Percentiles rank a stretch among this genome's conserved stretches.
phyloP scores from a whole-genome alignment of 2,113 vertebrate genomes.

The Oryzias woworae region DNA sequence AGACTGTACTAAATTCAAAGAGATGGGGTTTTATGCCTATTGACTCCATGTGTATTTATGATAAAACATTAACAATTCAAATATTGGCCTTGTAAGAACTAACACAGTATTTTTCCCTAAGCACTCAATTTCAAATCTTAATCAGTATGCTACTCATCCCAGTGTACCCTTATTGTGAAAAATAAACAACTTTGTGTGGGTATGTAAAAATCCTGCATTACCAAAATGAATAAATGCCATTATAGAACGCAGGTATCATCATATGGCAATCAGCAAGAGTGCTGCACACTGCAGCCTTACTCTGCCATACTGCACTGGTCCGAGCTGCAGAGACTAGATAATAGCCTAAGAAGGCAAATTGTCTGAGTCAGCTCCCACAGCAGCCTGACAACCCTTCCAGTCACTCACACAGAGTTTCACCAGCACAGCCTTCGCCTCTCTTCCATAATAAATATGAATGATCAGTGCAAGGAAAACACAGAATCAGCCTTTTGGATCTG shows the following conservation, averaged over 20 bases:
- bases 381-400: constrained; percentile 21
- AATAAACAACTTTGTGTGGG: too few species aligned
- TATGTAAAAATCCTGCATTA: too few species aligned
- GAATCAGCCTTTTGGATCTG: constrained; percentile 31
- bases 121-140: neutral
- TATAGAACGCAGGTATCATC: too few species aligned
- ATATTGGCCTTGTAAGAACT: neutral
- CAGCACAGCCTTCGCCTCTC: constrained; percentile 7
- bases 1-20: too few species aligned
- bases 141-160: neutral
- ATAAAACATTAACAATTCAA: neutral
- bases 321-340: constrained; percentile 37
- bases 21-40: too few species aligned
- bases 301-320: constrained; percentile 30
- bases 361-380: constrained; percentile 45
- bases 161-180: neutral
- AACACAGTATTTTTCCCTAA: neutral
- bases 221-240: too few species aligned
- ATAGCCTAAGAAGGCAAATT: constrained; percentile 29
- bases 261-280: neutral
- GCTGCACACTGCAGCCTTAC: neutral
- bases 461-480: constrained; percentile 29
- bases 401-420: constrained; percentile 41
- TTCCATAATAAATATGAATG: constrained; percentile 37
- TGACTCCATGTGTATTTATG: too few species aligned